Percentiles rank a stretch among this genome's conserved stretches.
Evolutionary conservation across 2,888 invertebrate genomes (phyloP).

Genomic region (Xestoiulus laeticollis): DNA sequence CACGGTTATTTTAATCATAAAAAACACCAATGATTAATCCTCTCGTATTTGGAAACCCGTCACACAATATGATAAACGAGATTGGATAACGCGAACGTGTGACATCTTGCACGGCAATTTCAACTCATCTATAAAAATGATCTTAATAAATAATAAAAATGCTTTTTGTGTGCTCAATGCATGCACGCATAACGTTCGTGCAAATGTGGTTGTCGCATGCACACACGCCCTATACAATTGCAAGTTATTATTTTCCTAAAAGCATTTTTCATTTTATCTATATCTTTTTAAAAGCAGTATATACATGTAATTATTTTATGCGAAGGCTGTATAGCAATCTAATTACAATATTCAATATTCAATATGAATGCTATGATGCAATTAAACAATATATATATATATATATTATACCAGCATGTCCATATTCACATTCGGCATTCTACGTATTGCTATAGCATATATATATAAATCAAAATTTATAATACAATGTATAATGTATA

Average conservation of each 20-base stretch:
- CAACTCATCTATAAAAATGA: constrained; percentile 26
- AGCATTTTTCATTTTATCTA: neutral
- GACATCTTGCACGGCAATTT: constrained; percentile 11
- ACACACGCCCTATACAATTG: neutral
- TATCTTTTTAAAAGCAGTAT: neutral
- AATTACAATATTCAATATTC: neutral
- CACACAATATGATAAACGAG: constrained; percentile 2
- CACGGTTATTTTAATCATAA: neutral
- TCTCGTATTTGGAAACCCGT: neutral
- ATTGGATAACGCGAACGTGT: constrained; percentile 20
- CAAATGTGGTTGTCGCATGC: neutral
- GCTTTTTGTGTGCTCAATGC: neutral
- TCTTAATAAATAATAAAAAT: constrained; percentile 6
- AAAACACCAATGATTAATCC: neutral
- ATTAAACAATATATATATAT: neutral
- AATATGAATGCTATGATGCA: neutral
- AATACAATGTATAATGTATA: too few relatives aligned
- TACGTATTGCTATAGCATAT: too few relatives aligned
- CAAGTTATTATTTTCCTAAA: neutral
- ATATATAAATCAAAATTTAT: too few relatives aligned
- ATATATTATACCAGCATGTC: neutral
- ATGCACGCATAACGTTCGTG: neutral
- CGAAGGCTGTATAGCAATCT: neutral
- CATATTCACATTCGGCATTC: too few relatives aligned
- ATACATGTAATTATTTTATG: neutral